phyloP scores from a whole-genome alignment of 2,113 vertebrate genomes.

The Chlorodrepanis virens region DNA sequence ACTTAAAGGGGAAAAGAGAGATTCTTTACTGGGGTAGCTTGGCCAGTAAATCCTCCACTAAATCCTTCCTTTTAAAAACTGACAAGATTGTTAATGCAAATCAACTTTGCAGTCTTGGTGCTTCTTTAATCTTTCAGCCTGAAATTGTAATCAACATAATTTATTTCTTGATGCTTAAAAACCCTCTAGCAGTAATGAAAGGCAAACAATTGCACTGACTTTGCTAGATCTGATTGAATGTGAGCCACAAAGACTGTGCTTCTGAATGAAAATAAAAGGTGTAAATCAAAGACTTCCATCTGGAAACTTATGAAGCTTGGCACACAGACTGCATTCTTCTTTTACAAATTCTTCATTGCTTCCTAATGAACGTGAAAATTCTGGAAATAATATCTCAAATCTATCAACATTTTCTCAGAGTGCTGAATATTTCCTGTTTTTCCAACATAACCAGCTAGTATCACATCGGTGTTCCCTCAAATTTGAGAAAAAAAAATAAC shows the following conservation, averaged over 20 bases:
- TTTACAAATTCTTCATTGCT: not conserved
- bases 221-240: not conserved
- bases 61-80: not conserved
- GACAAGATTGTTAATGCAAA: not conserved
- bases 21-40: not conserved
- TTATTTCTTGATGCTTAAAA: not conserved
- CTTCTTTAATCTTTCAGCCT: not conserved
- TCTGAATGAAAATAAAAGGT: not conserved
- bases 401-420: not conserved
- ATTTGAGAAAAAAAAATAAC: rapidly evolving
- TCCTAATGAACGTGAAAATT: not conserved
- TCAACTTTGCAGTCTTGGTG: not conserved
- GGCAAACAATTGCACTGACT: not conserved
- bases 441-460: not conserved
- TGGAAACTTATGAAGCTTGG: not conserved
- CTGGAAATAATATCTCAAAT: not conserved
- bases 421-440: not conserved
- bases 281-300: not conserved
- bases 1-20: not conserved
- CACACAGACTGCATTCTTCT: not conserved
- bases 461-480: not conserved
- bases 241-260: not conserved
- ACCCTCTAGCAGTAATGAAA: not conserved
- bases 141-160: not conserved
- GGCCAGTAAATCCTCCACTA: not conserved